Conservation (phyloP, 2,113 vertebrate genomes). For the Trachemys scripta region DNA sequence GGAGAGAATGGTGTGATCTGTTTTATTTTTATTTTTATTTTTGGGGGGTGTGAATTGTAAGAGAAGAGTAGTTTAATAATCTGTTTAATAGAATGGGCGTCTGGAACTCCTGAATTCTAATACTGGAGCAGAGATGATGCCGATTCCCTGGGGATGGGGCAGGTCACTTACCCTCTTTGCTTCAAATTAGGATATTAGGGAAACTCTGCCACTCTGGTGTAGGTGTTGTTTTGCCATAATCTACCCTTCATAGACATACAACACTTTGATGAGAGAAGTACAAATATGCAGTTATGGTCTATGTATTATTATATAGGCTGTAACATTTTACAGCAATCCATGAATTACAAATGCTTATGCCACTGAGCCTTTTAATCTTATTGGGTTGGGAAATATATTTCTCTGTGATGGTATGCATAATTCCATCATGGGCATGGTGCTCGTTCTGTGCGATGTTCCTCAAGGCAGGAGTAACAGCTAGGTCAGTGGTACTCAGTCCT, state of each 20-base stretch:
- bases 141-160: slow-evolving; percentile 28
- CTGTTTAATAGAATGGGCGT: slow-evolving; percentile 37
- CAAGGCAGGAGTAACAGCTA: background rate
- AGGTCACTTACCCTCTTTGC: background rate
- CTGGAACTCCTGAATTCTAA: slow-evolving; percentile 27
- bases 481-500: background rate
- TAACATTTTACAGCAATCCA: background rate
- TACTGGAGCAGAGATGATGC: slow-evolving; percentile 39
- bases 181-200: background rate
- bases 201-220: background rate
- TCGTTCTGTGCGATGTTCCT: background rate
- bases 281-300: background rate
- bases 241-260: background rate
- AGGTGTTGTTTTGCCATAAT: background rate
- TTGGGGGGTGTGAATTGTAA: background rate
- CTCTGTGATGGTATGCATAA: accelerated
- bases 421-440: accelerated
- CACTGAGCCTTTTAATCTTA: background rate
- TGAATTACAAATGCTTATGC: background rate
- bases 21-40: background rate
- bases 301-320: background rate
- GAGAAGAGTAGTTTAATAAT: slow-evolving; percentile 35
- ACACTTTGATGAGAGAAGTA: background rate
- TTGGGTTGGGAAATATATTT: background rate
- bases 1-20: background rate